A percentile compares a stretch with the other conserved stretches of the same genome.
Evolutionary conservation across 2,888 invertebrate genomes (phyloP).

Genomic region (Oasisia sp.): DNA sequence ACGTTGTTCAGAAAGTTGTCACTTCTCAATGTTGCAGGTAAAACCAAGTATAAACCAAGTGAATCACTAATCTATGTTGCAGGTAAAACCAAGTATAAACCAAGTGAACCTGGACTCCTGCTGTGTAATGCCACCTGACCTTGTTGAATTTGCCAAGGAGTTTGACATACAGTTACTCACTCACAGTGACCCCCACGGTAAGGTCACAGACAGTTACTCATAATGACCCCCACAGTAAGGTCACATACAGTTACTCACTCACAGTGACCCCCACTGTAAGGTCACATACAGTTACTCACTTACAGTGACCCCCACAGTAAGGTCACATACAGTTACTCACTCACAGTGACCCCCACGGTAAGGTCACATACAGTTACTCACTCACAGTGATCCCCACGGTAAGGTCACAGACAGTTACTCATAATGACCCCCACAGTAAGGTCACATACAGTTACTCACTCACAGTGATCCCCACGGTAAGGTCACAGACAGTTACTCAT

Average conservation of each 20-base stretch:
- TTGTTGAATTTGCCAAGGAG: conserved; percentile 89
- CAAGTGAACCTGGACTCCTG: conserved; percentile 93
- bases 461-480: too few species aligned
- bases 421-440: too few species aligned
- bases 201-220: background rate
- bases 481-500: too few species aligned
- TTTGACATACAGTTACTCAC: conserved; percentile 93
- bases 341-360: too few species aligned
- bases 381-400: conserved; percentile 94
- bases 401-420: background rate
- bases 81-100: conserved; percentile 85
- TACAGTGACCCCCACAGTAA: too few species aligned
- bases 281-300: background rate
- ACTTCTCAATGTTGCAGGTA: conserved; percentile 68
- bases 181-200: conserved; percentile 92
- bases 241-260: conserved; percentile 90
- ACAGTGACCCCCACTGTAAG: conserved; percentile 88
- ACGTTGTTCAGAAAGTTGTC: conserved; percentile 13
- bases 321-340: too few species aligned
- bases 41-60: conserved; percentile 92
- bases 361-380: conserved; percentile 80
- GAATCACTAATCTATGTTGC: conserved; percentile 22
- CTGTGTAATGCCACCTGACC: conserved; percentile 90
- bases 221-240: too few species aligned
- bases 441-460: too few species aligned